Evolutionary conservation across 1,140 invertebrate genomes (phyloP).

Genomic region (Drosophila pseudoananassae): DNA sequence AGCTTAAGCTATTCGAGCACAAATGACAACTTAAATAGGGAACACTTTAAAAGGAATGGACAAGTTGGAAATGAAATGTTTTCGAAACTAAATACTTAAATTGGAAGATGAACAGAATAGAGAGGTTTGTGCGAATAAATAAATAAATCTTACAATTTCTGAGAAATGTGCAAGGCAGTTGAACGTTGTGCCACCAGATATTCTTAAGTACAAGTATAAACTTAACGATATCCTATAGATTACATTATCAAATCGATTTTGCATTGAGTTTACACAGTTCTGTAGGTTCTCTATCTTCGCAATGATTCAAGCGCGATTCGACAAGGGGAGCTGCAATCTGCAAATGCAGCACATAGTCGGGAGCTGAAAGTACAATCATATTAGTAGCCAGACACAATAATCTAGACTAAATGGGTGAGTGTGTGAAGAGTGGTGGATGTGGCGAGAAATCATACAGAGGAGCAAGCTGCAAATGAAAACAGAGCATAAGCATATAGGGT

Average conservation of each 20-base stretch:
- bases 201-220: slow-evolving; percentile 26
- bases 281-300: slow-evolving; percentile 33
- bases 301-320: slow-evolving; percentile 41
- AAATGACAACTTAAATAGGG: slow-evolving; percentile 1
- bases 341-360: slow-evolving; percentile 66
- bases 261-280: slow-evolving; percentile 58
- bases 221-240: slow-evolving; percentile 15
- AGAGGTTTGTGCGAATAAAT: slow-evolving; percentile 5
- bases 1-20: slow-evolving; percentile 21
- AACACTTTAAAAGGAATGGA: slow-evolving; percentile 30
- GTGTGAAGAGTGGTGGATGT: slow-evolving; percentile 7
- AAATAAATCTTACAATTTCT: background rate
- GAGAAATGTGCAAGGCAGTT: background rate
- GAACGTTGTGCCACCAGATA: slow-evolving; percentile 4
- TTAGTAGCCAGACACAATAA: background rate
- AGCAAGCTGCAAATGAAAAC: slow-evolving; percentile 25
- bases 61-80: slow-evolving; percentile 26
- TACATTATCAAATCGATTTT: slow-evolving; percentile 26
- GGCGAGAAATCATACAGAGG: slow-evolving; percentile 30
- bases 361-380: slow-evolving; percentile 43
- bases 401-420: slow-evolving; percentile 1
- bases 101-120: background rate
- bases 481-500: background rate
- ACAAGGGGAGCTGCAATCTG: slow-evolving; percentile 66
- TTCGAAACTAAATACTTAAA: slow-evolving; percentile 1